phyloP scores from a whole-genome alignment of 2,888 invertebrate species.

The Leptothorax acervorum region DNA sequence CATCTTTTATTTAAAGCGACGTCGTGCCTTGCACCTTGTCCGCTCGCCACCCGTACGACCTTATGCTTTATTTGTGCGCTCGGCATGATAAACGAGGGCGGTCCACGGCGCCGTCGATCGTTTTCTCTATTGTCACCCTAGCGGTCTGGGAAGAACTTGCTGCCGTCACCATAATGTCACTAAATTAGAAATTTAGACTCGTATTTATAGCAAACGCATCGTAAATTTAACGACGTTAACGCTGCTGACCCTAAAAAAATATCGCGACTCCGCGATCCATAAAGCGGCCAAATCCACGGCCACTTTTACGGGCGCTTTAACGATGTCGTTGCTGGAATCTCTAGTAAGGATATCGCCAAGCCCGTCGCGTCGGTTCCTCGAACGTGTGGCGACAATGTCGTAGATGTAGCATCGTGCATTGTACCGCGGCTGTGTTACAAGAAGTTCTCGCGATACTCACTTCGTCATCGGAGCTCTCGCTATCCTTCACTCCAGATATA shows the following conservation, averaged over 20 bases:
- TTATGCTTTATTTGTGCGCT: slow-evolving; percentile 66
- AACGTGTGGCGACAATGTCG: slow-evolving; percentile 21
- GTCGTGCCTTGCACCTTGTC: slow-evolving; percentile 50
- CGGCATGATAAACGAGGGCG: slow-evolving; percentile 64
- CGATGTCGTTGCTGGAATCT: slow-evolving; percentile 60
- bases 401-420: slow-evolving; percentile 9
- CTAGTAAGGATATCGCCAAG: slow-evolving; percentile 29
- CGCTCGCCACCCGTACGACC: slow-evolving; percentile 38
- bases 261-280: slow-evolving; percentile 36
- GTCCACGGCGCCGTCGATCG: slow-evolving; percentile 48
- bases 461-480: neutral
- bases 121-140: slow-evolving; percentile 59
- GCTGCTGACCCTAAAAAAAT: slow-evolving; percentile 28
- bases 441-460: slow-evolving; percentile 34
- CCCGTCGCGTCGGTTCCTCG: slow-evolving; percentile 33
- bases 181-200: slow-evolving; percentile 46
- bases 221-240: slow-evolving; percentile 51
- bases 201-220: slow-evolving; percentile 27
- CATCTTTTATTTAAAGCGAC: slow-evolving; percentile 67
- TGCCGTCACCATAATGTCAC: slow-evolving; percentile 3
- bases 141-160: neutral
- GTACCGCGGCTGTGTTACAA: slow-evolving; percentile 15
- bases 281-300: slow-evolving; percentile 55
- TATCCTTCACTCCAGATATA: slow-evolving; percentile 23
- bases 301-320: slow-evolving; percentile 62